A percentile compares a stretch with the other conserved stretches of the same genome.
Evolutionary conservation across 2,797 vertebrate species (phyloP).

Genomic region (Centropyge bicolor): DNA sequence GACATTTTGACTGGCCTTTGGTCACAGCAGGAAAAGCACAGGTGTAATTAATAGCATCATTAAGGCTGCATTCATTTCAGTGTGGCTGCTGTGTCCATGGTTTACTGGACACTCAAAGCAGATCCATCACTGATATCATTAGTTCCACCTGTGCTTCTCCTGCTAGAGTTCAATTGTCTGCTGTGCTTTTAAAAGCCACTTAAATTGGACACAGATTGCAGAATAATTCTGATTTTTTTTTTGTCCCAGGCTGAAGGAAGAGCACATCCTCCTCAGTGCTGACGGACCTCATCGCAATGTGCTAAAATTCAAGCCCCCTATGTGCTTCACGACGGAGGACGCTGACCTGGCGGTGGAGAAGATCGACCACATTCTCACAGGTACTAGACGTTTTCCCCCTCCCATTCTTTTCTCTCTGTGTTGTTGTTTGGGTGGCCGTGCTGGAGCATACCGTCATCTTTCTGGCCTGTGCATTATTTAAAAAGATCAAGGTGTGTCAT

Average conservation of each 20-base stretch:
- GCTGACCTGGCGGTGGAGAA: constrained; percentile 88
- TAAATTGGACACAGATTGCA: neutral
- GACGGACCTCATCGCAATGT: constrained; percentile 96
- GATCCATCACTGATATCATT: neutral
- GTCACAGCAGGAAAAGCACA: neutral
- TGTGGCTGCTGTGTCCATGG: neutral
- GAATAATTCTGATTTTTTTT: neutral
- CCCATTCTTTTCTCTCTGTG: neutral
- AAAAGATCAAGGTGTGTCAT: constrained; percentile 20
- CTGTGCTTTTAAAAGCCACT: too few relatives aligned
- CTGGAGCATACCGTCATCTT: neutral
- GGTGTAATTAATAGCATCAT: neutral
- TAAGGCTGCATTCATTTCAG: neutral
- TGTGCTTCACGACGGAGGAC: constrained; percentile 94
- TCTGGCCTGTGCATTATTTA: constrained; percentile 2
- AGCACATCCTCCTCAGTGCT: constrained; percentile 91
- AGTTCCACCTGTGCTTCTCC: constrained; percentile 15
- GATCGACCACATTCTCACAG: constrained; percentile 91
- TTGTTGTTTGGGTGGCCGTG: neutral
- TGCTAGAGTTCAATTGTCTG: neutral
- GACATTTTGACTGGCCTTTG: neutral
- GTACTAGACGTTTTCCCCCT: constrained; percentile 68
- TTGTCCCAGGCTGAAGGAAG: constrained; percentile 90
- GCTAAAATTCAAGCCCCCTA: constrained; percentile 96
- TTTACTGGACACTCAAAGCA: neutral